A percentile compares a stretch with the other conserved stretches of the same genome.
Conservation (phyloP, 2,888 invertebrate genomes). For the Trichogramma evanescens region DNA sequence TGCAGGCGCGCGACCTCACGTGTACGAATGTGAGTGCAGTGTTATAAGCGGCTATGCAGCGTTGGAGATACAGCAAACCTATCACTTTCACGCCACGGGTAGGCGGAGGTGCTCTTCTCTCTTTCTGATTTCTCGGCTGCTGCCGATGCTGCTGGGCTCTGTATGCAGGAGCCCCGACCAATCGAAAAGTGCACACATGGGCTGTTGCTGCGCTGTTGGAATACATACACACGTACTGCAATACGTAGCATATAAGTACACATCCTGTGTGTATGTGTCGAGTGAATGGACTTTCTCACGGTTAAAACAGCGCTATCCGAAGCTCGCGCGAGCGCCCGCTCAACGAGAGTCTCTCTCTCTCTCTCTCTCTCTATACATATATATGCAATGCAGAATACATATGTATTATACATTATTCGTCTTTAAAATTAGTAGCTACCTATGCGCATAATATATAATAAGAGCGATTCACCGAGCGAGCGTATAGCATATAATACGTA, state of each 20-base stretch:
- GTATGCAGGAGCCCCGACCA: neutral
- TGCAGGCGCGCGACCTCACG: conserved; percentile 1
- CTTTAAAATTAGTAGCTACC: conserved; percentile 17
- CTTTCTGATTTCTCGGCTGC: conserved; percentile 1
- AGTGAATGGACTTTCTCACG: conserved; percentile 35
- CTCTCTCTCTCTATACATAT: too few relatives aligned
- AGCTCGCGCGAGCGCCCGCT: neutral
- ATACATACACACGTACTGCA: neutral
- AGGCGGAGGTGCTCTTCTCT: conserved; percentile 5
- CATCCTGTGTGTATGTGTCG: conserved; percentile 2
- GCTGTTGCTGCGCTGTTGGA: neutral
- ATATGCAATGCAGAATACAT: too few relatives aligned
- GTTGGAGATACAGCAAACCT: neutral
- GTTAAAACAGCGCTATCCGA: conserved; percentile 18
- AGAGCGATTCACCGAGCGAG: neutral
- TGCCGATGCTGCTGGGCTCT: neutral
- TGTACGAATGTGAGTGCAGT: neutral
- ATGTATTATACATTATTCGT: conserved; percentile 17
- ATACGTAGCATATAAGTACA: neutral
- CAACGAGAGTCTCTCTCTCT: conserved; percentile 4
- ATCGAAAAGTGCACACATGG: neutral
- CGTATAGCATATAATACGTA: neutral
- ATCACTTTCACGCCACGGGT: conserved; percentile 15
- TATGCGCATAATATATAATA: neutral
- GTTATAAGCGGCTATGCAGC: neutral